Evolutionary conservation across 2,888 invertebrate genomes (phyloP).

Genomic region (Asteroscopus sphinx): DNA sequence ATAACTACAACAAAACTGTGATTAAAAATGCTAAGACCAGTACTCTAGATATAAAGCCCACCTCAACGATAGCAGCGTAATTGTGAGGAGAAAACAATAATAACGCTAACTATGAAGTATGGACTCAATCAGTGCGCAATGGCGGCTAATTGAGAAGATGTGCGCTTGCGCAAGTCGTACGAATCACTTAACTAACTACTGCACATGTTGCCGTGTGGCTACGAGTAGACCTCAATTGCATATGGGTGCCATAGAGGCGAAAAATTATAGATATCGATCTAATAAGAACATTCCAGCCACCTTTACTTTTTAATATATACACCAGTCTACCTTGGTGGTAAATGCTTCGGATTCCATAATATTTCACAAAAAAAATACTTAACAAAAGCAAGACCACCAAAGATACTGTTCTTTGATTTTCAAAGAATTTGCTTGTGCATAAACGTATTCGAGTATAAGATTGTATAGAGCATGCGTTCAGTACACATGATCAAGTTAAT

Average conservation of each 20-base stretch:
- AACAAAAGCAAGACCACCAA: too few species aligned
- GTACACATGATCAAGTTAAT: background rate
- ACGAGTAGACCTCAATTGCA: too few species aligned
- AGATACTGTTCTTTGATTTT: too few species aligned
- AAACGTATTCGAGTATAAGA: background rate
- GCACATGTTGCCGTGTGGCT: slow-evolving; percentile 28
- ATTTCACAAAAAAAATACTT: too few species aligned
- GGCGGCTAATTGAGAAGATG: slow-evolving; percentile 65
- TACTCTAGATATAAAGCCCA: slow-evolving; percentile 35
- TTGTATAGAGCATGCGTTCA: slow-evolving; percentile 2
- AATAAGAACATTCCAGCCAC: too few species aligned
- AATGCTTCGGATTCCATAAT: too few species aligned
- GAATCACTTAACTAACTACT: slow-evolving; percentile 35
- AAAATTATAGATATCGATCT: too few species aligned
- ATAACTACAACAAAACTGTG: slow-evolving; percentile 42
- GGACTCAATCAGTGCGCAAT: slow-evolving; percentile 67
- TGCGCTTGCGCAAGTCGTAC: slow-evolving; percentile 51
- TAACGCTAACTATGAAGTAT: slow-evolving; percentile 52
- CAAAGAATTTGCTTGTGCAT: background rate
- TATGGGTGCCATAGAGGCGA: too few species aligned
- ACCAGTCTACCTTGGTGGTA: too few species aligned
- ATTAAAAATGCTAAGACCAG: slow-evolving; percentile 35
- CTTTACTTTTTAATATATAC: too few species aligned
- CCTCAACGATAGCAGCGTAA: slow-evolving; percentile 45
- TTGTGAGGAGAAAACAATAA: slow-evolving; percentile 47